These are phyloP conservation scores for Escarpia spicata DNA, from an alignment of 2,888 invertebrate genomes.

Conservation along the genomic window DNA sequence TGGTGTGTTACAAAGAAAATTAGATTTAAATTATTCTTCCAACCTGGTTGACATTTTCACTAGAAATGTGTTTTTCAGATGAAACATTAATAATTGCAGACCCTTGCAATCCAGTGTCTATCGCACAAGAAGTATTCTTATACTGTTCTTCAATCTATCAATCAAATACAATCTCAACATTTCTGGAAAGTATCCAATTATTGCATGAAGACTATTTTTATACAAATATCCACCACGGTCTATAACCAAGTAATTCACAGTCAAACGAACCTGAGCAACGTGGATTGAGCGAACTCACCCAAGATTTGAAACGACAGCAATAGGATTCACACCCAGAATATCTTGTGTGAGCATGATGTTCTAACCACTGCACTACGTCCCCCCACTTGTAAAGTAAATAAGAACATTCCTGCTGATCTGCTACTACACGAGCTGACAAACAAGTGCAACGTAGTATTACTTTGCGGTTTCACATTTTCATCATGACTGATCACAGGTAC, in stretches of 20 bases:
- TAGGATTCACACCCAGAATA: background rate
- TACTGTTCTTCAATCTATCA: no score
- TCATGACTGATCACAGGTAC: background rate
- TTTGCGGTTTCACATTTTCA: background rate
- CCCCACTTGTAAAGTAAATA: background rate
- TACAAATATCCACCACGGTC: no score
- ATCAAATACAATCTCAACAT: background rate
- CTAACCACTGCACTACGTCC: no score
- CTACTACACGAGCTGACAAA: background rate
- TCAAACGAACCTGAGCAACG: background rate
- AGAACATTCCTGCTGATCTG: background rate
- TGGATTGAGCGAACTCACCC: no score
- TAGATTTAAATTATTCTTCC: no score
- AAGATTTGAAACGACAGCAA: no score
- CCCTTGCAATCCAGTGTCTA: background rate
- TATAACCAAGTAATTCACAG: background rate
- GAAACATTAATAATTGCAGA: background rate
- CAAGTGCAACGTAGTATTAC: background rate
- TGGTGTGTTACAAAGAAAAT: no score
- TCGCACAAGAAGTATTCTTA: background rate
- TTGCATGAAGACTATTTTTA: no score
- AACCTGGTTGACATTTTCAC: no score
- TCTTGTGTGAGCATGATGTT: no score
- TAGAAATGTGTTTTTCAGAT: background rate
- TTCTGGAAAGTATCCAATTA: no score